Evolutionary conservation across 2,888 invertebrate species (phyloP).

Genomic region (Idaea aversata): DNA sequence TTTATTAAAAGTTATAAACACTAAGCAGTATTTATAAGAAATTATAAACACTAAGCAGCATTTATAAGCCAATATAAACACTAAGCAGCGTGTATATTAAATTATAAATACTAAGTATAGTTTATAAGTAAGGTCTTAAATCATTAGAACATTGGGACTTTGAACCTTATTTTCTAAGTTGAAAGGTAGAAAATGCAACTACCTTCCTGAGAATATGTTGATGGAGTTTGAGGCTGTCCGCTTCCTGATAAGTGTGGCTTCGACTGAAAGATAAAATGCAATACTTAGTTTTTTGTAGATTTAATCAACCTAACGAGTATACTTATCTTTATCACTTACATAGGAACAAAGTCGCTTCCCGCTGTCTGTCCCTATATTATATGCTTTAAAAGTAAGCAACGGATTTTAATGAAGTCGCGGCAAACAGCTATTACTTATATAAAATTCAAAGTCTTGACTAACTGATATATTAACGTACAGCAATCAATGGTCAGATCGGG

Average conservation of each 20-base stretch:
- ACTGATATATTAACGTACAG: too few species aligned
- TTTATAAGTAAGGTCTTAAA: constrained; percentile 7
- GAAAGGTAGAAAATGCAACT: constrained; percentile 56
- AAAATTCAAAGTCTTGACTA: too few species aligned
- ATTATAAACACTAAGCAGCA: not conserved
- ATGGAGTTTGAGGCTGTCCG: constrained; percentile 86
- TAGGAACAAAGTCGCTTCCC: too few species aligned
- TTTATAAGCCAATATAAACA: too few species aligned
- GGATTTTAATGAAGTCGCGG: too few species aligned
- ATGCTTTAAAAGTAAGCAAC: too few species aligned
- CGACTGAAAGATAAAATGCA: constrained; percentile 78
- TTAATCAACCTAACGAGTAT: too few species aligned
- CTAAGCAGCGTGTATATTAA: too few species aligned
- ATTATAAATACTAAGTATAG: not conserved
- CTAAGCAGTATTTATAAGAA: not conserved
- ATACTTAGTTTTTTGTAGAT: not conserved
- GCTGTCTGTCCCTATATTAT: too few species aligned
- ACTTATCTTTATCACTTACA: too few species aligned
- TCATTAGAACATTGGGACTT: constrained; percentile 4
- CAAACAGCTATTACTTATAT: too few species aligned
- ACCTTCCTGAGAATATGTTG: constrained; percentile 88
- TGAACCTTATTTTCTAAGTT: constrained; percentile 21
- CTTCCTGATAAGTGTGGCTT: constrained; percentile 85
- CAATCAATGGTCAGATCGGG: too few species aligned
- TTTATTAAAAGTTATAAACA: not conserved